Evolutionary conservation across 2,113 vertebrate species (phyloP), one percentile per base, ranked within the genome.

Genomic region (Leptodactylus fuscus): DNA sequence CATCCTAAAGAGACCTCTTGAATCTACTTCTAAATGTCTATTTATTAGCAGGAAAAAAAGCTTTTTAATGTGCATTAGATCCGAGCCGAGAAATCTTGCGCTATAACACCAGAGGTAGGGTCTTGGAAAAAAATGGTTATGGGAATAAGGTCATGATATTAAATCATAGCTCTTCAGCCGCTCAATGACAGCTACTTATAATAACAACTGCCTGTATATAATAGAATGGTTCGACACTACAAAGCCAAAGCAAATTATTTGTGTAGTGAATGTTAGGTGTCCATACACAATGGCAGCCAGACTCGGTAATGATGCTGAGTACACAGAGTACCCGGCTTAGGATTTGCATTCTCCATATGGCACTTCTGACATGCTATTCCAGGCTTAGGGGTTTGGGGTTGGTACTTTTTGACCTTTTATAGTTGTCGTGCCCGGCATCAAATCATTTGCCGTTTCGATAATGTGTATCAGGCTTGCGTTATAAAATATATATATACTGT

Each of bases 51-150:
- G 5, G 13, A 73, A 32, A n/a, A n/a, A n/a, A 32, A 53, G 60
- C 60, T 34, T 73, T 73, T 82, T 82, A 82, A 51, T 77, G 73
- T 44, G 58, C 58, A 51, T 84, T 77, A 77, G 41, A 13, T 12
- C 51, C 4, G 36, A 62, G 24, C 18, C 3, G 70, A 22, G 15
- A 75, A 69, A 34, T 10, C 80, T 49, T 18, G 41, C 51, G 38
- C n/a, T n/a, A 24, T 41, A 16, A 79, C 22, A 41, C 32, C 3
- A 15, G 22, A n/a, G 32, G 36, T 60, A 81, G 16, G 18, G 55
- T 44, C 58, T 62, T 18, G 6, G 62, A 34, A 38, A 8, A 69
- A 36, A 36, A 51, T 77, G 81, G 83, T 7, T 27, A 51, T 58
- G 51, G 49, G 10, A 80, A 49, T 51, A 48, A 15, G 41, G 44